These are phyloP conservation scores for Muscicapa adusta DNA, from an alignment of 2,113 vertebrate species.

Conservation along the genomic window DNA sequence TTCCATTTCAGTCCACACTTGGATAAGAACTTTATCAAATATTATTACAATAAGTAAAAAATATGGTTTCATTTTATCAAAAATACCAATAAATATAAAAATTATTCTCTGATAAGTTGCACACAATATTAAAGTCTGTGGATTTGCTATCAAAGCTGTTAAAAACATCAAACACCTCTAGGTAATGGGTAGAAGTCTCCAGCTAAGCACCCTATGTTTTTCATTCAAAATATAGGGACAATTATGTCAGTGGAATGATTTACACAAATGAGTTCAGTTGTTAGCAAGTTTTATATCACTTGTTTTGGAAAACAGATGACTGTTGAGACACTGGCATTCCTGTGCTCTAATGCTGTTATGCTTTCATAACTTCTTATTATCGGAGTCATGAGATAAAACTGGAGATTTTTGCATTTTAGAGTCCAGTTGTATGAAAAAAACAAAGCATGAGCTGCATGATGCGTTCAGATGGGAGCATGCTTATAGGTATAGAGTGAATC, in stretches of 20 bases:
- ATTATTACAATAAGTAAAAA: background rate
- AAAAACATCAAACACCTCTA: background rate
- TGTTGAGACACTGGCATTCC: background rate
- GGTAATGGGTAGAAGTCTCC: background rate
- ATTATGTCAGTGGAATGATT: background rate
- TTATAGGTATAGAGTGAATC: background rate
- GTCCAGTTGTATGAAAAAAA: background rate
- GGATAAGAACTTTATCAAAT: background rate
- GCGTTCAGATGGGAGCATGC: background rate
- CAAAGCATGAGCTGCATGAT: background rate
- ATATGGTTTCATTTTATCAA: background rate
- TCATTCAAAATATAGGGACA: background rate
- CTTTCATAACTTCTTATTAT: slow-evolving; percentile 21
- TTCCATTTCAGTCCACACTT: background rate
- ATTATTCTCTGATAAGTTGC: background rate
- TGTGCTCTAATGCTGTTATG: background rate
- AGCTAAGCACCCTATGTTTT: background rate
- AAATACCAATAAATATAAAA: background rate
- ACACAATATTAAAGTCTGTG: background rate
- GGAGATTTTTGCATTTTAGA: background rate
- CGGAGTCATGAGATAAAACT: background rate
- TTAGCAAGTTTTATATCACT: background rate
- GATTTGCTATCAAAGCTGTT: background rate
- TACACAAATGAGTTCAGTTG: background rate
- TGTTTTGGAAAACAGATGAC: background rate